Conservation (phyloP, 2,797 vertebrate species). For the Xiphorhynchus erythropygius region DNA sequence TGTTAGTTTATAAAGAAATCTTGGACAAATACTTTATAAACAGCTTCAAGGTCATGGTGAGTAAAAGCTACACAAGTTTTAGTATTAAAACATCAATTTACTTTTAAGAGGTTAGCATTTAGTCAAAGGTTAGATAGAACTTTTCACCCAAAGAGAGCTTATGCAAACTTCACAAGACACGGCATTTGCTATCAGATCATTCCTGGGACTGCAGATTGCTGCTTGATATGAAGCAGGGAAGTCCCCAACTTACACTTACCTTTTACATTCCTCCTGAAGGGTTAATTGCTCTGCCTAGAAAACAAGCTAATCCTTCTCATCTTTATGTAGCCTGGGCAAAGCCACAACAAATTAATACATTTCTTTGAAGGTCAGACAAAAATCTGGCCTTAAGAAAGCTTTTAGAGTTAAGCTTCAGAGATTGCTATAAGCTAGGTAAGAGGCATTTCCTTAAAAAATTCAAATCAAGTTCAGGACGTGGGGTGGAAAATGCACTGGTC, state of each 20-base stretch:
- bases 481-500: fast-evolving
- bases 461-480: background rate
- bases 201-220: background rate
- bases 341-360: background rate
- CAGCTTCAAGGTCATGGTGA: background rate
- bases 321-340: background rate
- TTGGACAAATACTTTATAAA: background rate
- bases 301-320: slow-evolving; percentile 24
- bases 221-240: background rate
- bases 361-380: slow-evolving; percentile 31
- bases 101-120: background rate
- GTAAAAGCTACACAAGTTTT: background rate
- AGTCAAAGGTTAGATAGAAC: background rate
- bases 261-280: background rate
- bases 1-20: background rate
- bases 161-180: background rate
- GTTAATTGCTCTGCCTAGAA: background rate
- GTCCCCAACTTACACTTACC: background rate
- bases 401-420: background rate
- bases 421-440: background rate
- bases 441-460: background rate
- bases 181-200: background rate
- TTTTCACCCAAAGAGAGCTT: background rate
- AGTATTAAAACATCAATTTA: background rate
- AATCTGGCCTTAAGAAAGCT: slow-evolving; percentile 10